Conservation (phyloP, 2,113 vertebrate genomes). For the Orycteropus afer region DNA sequence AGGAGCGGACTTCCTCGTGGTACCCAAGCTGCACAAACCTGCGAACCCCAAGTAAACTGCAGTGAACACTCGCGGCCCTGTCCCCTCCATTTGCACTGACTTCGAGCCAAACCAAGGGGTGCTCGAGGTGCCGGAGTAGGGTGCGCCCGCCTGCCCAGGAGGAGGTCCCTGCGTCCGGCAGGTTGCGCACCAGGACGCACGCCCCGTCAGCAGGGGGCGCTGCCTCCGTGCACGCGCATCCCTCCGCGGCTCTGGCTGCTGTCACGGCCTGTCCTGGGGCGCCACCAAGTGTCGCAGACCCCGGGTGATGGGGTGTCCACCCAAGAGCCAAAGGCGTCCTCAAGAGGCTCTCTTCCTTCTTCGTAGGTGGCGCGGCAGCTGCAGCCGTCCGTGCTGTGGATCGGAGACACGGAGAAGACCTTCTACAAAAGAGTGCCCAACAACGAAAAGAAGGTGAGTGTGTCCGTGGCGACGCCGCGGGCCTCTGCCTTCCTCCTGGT, state of each 20-base stretch:
- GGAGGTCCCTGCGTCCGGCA: too few relatives aligned
- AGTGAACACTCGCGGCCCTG: conserved; percentile 6
- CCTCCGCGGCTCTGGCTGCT: too few relatives aligned
- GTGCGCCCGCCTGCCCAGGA: background rate
- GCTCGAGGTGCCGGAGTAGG: background rate
- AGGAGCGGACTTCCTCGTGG: conserved; percentile 10
- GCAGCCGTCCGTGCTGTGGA: conserved; percentile 93
- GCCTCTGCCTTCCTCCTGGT: too few relatives aligned
- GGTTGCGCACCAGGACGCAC: too few relatives aligned
- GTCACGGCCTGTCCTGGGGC: background rate
- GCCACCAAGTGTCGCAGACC: background rate
- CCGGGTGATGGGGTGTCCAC: accelerated
- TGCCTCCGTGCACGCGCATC: background rate
- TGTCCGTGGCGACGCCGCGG: too few relatives aligned
- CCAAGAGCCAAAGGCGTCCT: accelerated
- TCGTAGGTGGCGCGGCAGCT: conserved; percentile 89
- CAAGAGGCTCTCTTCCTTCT: background rate
- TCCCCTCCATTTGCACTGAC: background rate
- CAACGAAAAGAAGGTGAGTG: conserved; percentile 84
- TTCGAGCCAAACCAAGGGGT: background rate
- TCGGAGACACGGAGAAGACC: conserved; percentile 90
- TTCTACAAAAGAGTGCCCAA: conserved; percentile 87
- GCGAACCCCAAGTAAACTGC: background rate
- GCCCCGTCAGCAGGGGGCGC: background rate
- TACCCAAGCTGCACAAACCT: background rate